phyloP scores from a whole-genome alignment of 92 coral and sea anemone genomes.

The Metridium senile region DNA sequence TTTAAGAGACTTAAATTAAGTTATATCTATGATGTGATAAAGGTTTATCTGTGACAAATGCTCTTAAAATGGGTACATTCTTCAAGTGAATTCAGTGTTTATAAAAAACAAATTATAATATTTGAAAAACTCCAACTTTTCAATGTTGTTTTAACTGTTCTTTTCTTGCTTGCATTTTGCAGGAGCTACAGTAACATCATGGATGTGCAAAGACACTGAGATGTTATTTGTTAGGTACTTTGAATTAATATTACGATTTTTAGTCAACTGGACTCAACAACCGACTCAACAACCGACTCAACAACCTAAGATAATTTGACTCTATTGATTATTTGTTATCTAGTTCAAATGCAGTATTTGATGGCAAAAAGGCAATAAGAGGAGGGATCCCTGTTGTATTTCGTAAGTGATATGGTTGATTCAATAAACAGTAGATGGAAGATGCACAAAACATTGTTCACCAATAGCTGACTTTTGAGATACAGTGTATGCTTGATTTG shows the following conservation, averaged over 20 bases:
- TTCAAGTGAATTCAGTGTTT: too few relatives aligned
- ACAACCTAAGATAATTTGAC: not conserved
- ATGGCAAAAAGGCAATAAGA: slow-evolving; percentile 91
- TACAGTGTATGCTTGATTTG: too few relatives aligned
- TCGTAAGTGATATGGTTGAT: slow-evolving; percentile 89
- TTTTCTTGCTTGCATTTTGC: not conserved
- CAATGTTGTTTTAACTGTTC: not conserved
- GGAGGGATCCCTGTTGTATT: slow-evolving; percentile 95
- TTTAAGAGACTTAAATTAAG: not conserved
- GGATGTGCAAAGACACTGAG: slow-evolving; percentile 86
- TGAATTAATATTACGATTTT: too few relatives aligned
- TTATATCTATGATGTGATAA: not conserved
- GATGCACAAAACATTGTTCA: too few relatives aligned
- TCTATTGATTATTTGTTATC: not conserved
- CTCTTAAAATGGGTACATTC: not conserved
- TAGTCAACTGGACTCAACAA: too few relatives aligned
- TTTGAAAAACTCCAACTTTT: not conserved
- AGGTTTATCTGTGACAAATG: not conserved
- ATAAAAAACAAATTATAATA: too few relatives aligned
- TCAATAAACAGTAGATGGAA: too few relatives aligned
- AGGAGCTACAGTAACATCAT: slow-evolving; percentile 95
- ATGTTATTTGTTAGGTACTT: slow-evolving; percentile 85
- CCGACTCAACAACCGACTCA: too few relatives aligned
- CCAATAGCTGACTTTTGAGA: too few relatives aligned
- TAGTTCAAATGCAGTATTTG: slow-evolving; percentile 83